Percentiles rank a stretch among this genome's conserved stretches.
These are phyloP conservation scores for Struthio camelus DNA, from an alignment of 2,113 vertebrate genomes.

Conservation along the genomic window DNA sequence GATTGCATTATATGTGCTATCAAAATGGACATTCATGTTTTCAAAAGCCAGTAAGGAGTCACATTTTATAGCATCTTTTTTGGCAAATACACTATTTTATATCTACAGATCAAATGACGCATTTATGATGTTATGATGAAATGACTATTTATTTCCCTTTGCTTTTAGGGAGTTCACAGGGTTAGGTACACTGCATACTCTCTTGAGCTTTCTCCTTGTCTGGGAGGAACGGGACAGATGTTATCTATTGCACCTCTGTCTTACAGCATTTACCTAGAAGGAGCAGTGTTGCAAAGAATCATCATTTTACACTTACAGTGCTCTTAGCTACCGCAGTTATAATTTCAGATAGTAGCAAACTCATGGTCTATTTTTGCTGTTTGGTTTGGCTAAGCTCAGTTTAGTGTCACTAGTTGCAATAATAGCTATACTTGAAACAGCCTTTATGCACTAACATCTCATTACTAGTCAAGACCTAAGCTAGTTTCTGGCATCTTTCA, in stretches of 20 bases:
- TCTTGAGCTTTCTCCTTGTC: background rate
- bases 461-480: background rate
- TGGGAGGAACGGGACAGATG: background rate
- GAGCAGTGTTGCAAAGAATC: background rate
- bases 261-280: background rate
- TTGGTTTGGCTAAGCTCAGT: background rate
- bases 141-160: background rate
- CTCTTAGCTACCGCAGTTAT: constrained; percentile 9
- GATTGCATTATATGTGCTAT: background rate
- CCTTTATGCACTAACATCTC: background rate
- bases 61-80: background rate
- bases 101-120: background rate
- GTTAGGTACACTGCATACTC: background rate
- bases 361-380: background rate
- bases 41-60: background rate
- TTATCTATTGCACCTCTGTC: background rate
- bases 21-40: background rate
- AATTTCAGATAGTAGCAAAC: constrained; percentile 26
- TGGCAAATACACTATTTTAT: background rate
- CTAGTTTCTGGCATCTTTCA: background rate
- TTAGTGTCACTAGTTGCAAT: background rate
- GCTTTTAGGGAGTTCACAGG: background rate
- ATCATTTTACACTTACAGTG: background rate
- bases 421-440: background rate
- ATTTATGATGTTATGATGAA: background rate